Evolutionary conservation across 2,113 vertebrate species (phyloP).

Genomic region (Sylvia atricapilla): DNA sequence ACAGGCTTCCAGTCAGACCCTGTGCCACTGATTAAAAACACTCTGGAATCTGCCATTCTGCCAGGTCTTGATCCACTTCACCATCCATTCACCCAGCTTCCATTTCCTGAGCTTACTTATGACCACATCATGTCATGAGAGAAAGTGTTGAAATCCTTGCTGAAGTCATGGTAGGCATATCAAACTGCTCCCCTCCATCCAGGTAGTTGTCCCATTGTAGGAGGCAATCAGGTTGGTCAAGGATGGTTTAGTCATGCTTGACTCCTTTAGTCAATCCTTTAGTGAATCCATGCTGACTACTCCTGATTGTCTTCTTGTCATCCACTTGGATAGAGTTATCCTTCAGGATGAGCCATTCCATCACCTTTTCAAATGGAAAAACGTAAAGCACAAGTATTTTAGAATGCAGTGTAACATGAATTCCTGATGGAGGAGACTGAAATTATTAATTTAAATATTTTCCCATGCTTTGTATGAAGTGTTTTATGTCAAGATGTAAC

Average conservation of each 20-base stretch:
- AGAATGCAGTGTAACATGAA: neutral
- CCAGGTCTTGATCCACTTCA: neutral
- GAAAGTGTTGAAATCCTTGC: neutral
- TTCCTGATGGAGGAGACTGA: neutral
- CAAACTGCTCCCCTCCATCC: neutral
- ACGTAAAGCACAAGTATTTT: neutral
- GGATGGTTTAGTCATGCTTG: too few species aligned
- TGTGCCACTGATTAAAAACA: fast-evolving
- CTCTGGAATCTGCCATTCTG: neutral
- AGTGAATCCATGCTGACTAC: neutral
- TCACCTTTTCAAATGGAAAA: neutral
- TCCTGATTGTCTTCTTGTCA: neutral
- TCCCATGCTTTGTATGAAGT: neutral
- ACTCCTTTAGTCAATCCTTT: neutral
- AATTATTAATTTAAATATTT: neutral
- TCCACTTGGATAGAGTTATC: neutral
- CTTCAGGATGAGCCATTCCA: neutral
- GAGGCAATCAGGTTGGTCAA: neutral
- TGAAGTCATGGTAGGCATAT: neutral
- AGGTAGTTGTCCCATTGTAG: neutral
- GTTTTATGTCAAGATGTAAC: neutral
- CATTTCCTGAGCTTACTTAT: neutral
- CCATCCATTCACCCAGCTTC: neutral
- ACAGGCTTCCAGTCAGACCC: neutral
- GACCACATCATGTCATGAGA: neutral